Evolutionary conservation across 2,888 invertebrate genomes (phyloP).

Genomic region (Gari tellinella): DNA sequence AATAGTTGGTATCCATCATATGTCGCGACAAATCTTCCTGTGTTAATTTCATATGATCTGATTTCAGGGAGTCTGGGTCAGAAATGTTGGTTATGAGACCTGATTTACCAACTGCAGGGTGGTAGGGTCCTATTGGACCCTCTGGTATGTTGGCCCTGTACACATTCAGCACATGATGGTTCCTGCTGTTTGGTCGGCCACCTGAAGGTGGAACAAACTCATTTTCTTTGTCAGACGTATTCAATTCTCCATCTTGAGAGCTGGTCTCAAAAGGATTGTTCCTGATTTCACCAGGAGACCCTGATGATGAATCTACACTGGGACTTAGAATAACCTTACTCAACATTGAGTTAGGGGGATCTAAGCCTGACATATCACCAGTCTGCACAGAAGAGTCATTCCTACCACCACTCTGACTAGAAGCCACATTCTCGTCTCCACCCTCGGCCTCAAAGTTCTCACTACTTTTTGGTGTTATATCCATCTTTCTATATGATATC

Average conservation of each 20-base stretch:
- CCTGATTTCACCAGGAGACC: conserved; percentile 61
- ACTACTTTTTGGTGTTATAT: conserved; percentile 68
- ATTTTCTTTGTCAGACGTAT: conserved; percentile 78
- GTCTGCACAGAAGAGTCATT: conserved; percentile 31
- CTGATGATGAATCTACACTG: conserved; percentile 66
- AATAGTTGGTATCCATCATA: conserved; percentile 36
- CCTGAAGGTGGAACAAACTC: conserved; percentile 53
- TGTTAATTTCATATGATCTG: conserved; percentile 52
- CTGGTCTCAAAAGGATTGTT: conserved; percentile 66
- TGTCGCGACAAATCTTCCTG: conserved; percentile 48
- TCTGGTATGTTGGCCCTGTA: conserved; percentile 52
- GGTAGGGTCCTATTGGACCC: conserved; percentile 56
- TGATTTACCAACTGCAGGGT: conserved; percentile 53
- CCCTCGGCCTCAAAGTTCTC: conserved; percentile 49
- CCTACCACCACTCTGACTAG: conserved; percentile 13
- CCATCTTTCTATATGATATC: conserved; percentile 67
- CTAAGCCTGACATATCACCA: conserved; percentile 34
- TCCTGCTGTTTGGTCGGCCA: conserved; percentile 24
- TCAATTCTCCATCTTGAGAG: conserved; percentile 62
- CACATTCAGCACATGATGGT: conserved; percentile 55
- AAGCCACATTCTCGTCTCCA: conserved; percentile 18
- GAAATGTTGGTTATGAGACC: conserved; percentile 54
- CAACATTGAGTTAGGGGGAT: conserved; percentile 57
- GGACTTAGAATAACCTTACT: conserved; percentile 73
- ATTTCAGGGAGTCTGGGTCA: conserved; percentile 57